Percentiles rank a stretch among this genome's conserved stretches.
These are phyloP conservation scores for Papilio polyxenes DNA, from an alignment of 1,140 invertebrate species.

Conservation along the genomic window DNA sequence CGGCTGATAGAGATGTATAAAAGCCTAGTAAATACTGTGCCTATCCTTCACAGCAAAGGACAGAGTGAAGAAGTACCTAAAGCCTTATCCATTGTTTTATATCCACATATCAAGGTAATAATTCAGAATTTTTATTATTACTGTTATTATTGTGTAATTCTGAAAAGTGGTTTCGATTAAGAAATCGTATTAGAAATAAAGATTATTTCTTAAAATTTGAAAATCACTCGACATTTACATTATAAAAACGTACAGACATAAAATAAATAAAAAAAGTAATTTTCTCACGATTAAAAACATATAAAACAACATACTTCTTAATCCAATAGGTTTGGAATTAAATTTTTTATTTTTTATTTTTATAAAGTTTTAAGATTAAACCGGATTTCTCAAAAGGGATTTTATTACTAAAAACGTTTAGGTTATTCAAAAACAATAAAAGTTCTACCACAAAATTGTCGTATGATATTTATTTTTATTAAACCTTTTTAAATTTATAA, in stretches of 20 bases:
- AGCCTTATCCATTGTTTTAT: too few species aligned
- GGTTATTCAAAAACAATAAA: neutral
- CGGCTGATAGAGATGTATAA: too few species aligned
- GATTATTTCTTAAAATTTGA: neutral
- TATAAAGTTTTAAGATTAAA: neutral
- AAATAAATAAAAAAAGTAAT: neutral
- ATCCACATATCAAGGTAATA: too few species aligned
- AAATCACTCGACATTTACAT: neutral
- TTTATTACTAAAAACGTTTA: neutral
- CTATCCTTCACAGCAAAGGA: too few species aligned
- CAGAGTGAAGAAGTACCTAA: too few species aligned
- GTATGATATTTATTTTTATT: too few species aligned
- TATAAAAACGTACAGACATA: neutral
- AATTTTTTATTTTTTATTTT: too few species aligned
- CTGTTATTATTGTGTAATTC: too few species aligned
- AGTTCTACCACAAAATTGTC: neutral
- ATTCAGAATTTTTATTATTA: too few species aligned
- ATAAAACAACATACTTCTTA: neutral
- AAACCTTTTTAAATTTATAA: too few species aligned
- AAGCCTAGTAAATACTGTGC: too few species aligned
- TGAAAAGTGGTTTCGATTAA: neutral
- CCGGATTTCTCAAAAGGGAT: neutral
- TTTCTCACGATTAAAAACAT: conserved; percentile 2
- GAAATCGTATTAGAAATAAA: neutral
- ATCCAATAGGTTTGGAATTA: neutral